Base-by-base conservation (phyloP, 1,140 invertebrate species). In the Drosophila kepulauana region DNA sequence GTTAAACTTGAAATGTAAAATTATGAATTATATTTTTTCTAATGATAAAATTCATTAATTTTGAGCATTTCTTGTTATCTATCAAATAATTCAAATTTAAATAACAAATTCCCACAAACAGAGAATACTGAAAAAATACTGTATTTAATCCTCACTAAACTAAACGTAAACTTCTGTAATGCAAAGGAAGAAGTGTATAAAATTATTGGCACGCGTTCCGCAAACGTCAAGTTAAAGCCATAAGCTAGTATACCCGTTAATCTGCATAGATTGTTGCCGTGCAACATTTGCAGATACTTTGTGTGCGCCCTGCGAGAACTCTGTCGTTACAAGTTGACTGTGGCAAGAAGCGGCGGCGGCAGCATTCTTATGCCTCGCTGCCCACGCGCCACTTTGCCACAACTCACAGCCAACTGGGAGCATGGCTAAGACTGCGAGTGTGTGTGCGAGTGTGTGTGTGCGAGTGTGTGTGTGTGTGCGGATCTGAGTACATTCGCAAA, bases 271-370 rank as follows among this genome's bases (percentile, higher is more conserved):
- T 49, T 15, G 45, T 67, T 67, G 45, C 54, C 16, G 52, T 67
- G 61, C 62, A 67, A 75, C 77, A 73, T 66, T 62, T 56, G 25
- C 13, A 57, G 66, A 62, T 72, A 85, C 81, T 85, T 81, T 80
- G 63, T 72, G 2, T 78, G 74, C 70, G 56, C 57, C 56, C 43
- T 51, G 46, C 51, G 28, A 56, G 63, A 30, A 15, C 30, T 41
- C 16, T 57, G 33, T 57, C 54, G 33, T 20, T 58, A 28, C 38
- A 43, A 43, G 41, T 43, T 59, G 54, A 11, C 20, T 57, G 30
- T 59, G 57, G 41, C 54, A 64, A 69, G 35, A 38, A 38, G 49
- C 7, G 48, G 63, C 49, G 52, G 48, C 70, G 43, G 63, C 49
- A 46, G 61, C 65, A 67, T 58, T 66, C 68, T 51, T 73, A 68